Base-by-base conservation (phyloP, 2,797 vertebrate genomes). In the Amniataba percoides region DNA sequence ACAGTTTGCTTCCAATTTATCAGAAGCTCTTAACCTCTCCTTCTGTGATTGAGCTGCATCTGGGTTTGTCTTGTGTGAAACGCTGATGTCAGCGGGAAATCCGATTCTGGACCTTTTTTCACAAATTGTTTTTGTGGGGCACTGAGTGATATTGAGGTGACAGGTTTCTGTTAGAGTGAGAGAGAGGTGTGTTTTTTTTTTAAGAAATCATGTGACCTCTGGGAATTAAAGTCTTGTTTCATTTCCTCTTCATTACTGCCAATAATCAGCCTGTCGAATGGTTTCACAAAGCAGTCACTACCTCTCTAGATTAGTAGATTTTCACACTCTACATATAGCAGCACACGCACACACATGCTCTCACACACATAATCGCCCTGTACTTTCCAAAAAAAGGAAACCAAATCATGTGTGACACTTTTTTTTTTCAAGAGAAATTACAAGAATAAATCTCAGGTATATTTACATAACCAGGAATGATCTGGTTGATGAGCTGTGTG, bases 181-280 rank as follows among this genome's bases (percentile, higher is more conserved):
- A 82, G 10, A 2, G 34, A 5, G 3, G 19, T 63, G 15, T 46
- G 34, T 61, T 68, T 71, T 56, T 52, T 72, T 68, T 65, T 64
- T 0, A 10, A 78, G 51, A 77, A 75, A 55, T 77, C 87, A 90
- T 49, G 49, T 88, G 87, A 85, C 79, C 81, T 83, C 18, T 89
- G 83, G 84, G 85, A 88, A 90, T 83, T 82, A 59, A 84, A 79
- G 64, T 77, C 45, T 62, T 61, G 74, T 90, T 89, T 91, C 89
- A 77, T 89, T 90, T 93, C 87, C 87, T 86, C 82, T 78, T 87
- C 34, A 65, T 85, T 75, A 68, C 87, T 68, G 77, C 87, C 80
- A 81, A 79, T 85, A 89, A 85, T 85, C 65, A 52, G 63, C 45
- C 58, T 18, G 42, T 48, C 49, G 18, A 71, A 51, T 43, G 74